phyloP scores from a whole-genome alignment of 2,113 vertebrate genomes.

The Myodes glareolus region DNA sequence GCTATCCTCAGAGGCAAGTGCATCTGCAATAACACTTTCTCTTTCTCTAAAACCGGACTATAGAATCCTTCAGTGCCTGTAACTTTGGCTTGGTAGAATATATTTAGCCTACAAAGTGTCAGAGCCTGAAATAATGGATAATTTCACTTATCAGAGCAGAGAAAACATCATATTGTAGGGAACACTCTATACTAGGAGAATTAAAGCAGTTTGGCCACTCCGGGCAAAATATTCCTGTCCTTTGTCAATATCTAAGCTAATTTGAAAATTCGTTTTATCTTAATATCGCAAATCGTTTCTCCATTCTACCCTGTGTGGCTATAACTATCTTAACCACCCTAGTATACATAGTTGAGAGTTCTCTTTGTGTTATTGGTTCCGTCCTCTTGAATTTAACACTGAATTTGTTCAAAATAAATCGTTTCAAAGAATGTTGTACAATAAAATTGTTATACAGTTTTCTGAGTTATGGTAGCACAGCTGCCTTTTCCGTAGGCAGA shows the following conservation, averaged over 20 bases:
- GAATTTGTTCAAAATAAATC: conserved; percentile 51
- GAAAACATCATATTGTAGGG: conserved; percentile 23
- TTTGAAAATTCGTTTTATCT: not conserved
- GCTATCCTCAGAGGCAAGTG: not conserved
- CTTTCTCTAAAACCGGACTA: conserved; percentile 49
- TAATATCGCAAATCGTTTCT: not conserved
- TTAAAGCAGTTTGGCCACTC: conserved; percentile 41
- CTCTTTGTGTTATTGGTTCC: conserved; percentile 27
- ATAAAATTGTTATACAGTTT: conserved; percentile 16
- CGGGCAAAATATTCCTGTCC: conserved; percentile 26
- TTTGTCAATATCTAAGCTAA: conserved; percentile 46
- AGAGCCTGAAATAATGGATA: conserved; percentile 44
- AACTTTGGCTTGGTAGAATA: conserved; percentile 48
- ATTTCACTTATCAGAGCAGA: conserved; percentile 56
- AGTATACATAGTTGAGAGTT: not conserved
- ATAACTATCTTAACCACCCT: not conserved
- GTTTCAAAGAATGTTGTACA: conserved; percentile 36
- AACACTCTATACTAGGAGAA: conserved; percentile 47
- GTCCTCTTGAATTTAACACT: conserved; percentile 32
- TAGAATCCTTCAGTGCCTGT: conserved; percentile 33
- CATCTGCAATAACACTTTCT: not conserved
- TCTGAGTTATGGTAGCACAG: conserved; percentile 39
- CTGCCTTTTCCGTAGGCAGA: not conserved
- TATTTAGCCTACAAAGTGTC: conserved; percentile 62
- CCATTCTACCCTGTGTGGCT: not conserved